phyloP scores from a whole-genome alignment of 2,888 invertebrate genomes.

The Volucella inanis region DNA sequence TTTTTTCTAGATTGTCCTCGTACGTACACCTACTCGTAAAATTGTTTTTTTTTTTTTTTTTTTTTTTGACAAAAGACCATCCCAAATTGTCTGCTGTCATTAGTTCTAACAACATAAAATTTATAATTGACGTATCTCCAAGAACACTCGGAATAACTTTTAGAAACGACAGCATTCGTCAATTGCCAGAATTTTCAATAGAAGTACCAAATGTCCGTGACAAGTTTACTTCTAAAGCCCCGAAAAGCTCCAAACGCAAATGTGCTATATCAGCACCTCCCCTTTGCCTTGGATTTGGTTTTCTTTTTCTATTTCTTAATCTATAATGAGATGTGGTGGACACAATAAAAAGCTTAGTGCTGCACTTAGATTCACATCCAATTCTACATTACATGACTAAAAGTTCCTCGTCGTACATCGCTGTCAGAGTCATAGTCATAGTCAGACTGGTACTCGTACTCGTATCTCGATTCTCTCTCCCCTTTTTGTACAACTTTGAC shows the following conservation, averaged over 20 bases:
- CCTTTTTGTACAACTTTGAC: conserved; percentile 81
- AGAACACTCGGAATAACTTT: neutral
- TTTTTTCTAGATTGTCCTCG: conserved; percentile 19
- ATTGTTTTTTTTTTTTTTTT: too few relatives aligned
- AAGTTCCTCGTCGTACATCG: neutral
- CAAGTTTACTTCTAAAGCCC: too few relatives aligned
- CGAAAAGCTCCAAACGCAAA: too few relatives aligned
- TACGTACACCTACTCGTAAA: conserved; percentile 15
- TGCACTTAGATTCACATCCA: neutral
- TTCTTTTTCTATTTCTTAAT: too few relatives aligned
- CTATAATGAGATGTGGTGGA: too few relatives aligned
- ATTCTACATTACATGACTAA: conserved; percentile 23
- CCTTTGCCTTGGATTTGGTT: too few relatives aligned
- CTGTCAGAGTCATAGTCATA: too few relatives aligned
- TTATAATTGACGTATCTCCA: conserved; percentile 2
- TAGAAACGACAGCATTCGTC: conserved; percentile 8
- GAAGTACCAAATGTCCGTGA: too few relatives aligned
- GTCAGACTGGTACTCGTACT: conserved; percentile 3
- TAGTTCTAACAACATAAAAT: conserved; percentile 7
- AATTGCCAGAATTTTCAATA: conserved; percentile 23
- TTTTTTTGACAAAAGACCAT: conserved; percentile 10
- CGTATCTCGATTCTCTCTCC: conserved; percentile 42
- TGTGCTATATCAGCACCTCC: too few relatives aligned
- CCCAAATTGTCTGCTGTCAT: conserved; percentile 19
- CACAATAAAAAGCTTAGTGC: too few relatives aligned